Base-by-base conservation (phyloP, 2,888 invertebrate species). In the Deroplatys truncata region DNA sequence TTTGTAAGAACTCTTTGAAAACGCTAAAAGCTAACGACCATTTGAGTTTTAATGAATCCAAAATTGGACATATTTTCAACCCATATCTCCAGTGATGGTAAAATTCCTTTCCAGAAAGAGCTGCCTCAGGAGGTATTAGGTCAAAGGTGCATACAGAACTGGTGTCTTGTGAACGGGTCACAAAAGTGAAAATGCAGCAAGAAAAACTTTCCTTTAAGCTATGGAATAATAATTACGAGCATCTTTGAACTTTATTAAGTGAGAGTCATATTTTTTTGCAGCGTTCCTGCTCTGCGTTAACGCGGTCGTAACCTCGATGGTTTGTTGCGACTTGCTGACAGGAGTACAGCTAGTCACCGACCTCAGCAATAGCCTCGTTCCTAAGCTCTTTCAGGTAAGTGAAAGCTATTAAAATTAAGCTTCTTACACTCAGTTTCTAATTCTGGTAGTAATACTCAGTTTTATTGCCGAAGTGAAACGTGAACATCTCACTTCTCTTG, bases 381-480 rank as follows among this genome's bases (percentile, higher is more conserved):
- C 91, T 0, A 91, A 91, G 85, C 90, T 91, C 84, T 91, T 90
- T 31, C 91, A 91, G 90, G 91, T 90, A 16, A 87, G 85, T 88
- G 28, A 20, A 49, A 72, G 43, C 20, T 20, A 56, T 10, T 88
- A 31, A 49, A 20, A 28, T 31, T 28, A 28, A 29, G 28, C 35
- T 86, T 28, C 28, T 31, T 31, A 16, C 84, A 84, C 0, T 28
- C 5, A 20, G 20, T 84, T 84, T 31, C 29, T n/a, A 84, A 84
- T 84, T 28, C 13, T 43, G 13, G 43, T 13, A 43, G 43, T 13
- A 13, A 43, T 43, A 43, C 43, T 43, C 10, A 7, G 13, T 43
- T 43, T 43, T 43, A 13, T 13, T 43, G 2, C 43, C 0, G 4
- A 1, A 43, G 13, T 43, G 43, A 7, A 43, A 43, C 43, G 13